Base-by-base conservation (phyloP, 37 sponge, comb jelly and placozoan species). In the Haliclona indistincta region DNA sequence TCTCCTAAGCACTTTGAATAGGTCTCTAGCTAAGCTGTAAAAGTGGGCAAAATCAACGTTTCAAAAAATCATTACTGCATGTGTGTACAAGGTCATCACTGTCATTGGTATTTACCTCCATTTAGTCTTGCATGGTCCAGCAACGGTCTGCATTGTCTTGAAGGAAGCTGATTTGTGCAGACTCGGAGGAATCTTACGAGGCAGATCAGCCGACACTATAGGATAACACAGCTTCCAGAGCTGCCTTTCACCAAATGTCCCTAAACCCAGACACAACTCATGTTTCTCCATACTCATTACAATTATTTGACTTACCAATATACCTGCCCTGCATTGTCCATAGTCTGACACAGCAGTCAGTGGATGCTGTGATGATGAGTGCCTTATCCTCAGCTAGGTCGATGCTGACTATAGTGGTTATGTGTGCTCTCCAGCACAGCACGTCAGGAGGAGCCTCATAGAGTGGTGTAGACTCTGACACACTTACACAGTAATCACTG, bases 231-330 rank as follows among this genome's bases (percentile, higher is more conserved):
- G 33, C 0, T 80, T 43, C 95, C 90, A 90, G 4, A 36, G 6
- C 3, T 23, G n/a, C 55, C 60, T 80, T 67, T 94, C 86, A 3
- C 95, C 95, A 86, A 89, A 90, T 43, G 95, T 94, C 1, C 94
- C 94, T 93, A 37, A 17, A 81, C 36, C 43, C 23, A 4, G 30
- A 32, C 68, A 33, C 66, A 22, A 63, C 43, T 34, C 70, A 56
- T 55, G 33, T 56, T 34, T 56, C 33, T 1, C 63, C 29, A 43
- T 6, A 35, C 25, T 40, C 68, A 11, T 6, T 15, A 6, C 5
- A 32, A 29, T 8, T 32, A 36, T 23, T 6, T 22, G 20, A 36
- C 73, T 52, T 42, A 89, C 94, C 90, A 55, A 94, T 86, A 47
- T 79, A 94, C 54, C 91, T 72, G 54, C 91, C 95, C 1, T 58